A percentile compares a stretch with the other conserved stretches of the same genome.
These are phyloP conservation scores for Epistrophella euchroma DNA, from an alignment of 2,888 invertebrate species.

Conservation along the genomic window DNA sequence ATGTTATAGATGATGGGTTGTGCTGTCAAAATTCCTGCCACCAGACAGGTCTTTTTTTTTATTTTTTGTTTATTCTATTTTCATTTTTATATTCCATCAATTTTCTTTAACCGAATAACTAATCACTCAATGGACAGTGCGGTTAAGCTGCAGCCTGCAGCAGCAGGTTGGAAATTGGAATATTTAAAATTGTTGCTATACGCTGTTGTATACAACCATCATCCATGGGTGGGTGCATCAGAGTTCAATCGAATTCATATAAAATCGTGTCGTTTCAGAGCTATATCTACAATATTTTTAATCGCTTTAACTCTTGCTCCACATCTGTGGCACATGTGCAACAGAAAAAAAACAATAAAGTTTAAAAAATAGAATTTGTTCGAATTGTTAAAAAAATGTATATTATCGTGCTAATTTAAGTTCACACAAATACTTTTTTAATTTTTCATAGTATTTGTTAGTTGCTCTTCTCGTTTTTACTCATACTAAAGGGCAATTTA, in stretches of 20 bases:
- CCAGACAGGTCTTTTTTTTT: constrained; percentile 14
- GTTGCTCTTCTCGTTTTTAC: constrained; percentile 7
- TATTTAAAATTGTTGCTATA: constrained; percentile 66
- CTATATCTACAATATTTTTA: background rate
- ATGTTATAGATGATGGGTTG: constrained; percentile 14
- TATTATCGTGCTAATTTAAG: constrained; percentile 32
- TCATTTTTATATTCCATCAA: constrained; percentile 21
- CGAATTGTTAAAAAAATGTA: constrained; percentile 7
- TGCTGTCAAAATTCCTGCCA: constrained; percentile 15
- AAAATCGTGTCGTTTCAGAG: constrained; percentile 34
- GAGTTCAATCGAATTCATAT: constrained; percentile 56
- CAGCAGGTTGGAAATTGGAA: constrained; percentile 56
- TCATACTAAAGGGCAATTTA: background rate
- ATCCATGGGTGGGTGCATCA: constrained; percentile 33
- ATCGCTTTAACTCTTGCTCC: background rate
- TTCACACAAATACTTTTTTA: constrained; percentile 9
- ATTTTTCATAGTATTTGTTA: constrained; percentile 10
- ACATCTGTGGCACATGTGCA: constrained; percentile 24
- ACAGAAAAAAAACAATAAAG: background rate
- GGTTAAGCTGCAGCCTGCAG: constrained; percentile 44
- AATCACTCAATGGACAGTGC: constrained; percentile 31
- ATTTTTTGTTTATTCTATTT: background rate
- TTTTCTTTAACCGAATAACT: constrained; percentile 32
- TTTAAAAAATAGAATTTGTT: constrained; percentile 4
- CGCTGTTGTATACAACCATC: constrained; percentile 28